Conservation (phyloP, 2,797 vertebrate genomes). For the Todus mexicanus region DNA sequence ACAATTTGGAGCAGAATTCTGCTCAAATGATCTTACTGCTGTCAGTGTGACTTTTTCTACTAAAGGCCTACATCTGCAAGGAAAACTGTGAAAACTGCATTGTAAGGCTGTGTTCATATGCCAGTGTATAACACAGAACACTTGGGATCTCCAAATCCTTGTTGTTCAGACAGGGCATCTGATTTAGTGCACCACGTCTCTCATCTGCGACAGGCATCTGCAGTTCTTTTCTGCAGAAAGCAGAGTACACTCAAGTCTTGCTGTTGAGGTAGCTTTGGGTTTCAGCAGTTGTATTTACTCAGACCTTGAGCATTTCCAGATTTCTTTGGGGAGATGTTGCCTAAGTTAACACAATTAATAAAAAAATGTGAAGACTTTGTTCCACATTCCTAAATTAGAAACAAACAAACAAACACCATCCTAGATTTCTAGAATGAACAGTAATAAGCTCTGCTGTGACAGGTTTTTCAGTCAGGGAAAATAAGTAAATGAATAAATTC, state of each 20-base stretch:
- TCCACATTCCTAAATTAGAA: not conserved
- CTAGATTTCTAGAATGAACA: not conserved
- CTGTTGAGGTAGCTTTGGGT: not conserved
- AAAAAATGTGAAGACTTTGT: not conserved
- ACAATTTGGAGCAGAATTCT: not conserved
- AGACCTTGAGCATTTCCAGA: not conserved
- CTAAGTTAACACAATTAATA: not conserved
- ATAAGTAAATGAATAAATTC: not conserved
- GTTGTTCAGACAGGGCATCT: not conserved
- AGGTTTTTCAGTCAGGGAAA: not conserved
- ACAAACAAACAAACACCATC: not conserved
- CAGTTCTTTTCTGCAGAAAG: not conserved
- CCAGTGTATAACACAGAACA: not conserved
- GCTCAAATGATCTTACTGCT: not conserved
- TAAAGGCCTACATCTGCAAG: not conserved
- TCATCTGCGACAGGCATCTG: not conserved
- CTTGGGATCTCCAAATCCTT: not conserved
- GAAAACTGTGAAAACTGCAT: not conserved
- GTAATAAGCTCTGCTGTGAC: not conserved
- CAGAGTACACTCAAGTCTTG: not conserved
- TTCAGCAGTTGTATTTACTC: not conserved
- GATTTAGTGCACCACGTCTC: not conserved
- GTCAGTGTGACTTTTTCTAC: not conserved
- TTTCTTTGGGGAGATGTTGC: not conserved
- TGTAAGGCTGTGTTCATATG: not conserved